Percentiles rank a stretch among this genome's conserved stretches.
These are phyloP conservation scores for Ormyrus nitidulus DNA, from an alignment of 2,888 invertebrate species.

Conservation along the genomic window DNA sequence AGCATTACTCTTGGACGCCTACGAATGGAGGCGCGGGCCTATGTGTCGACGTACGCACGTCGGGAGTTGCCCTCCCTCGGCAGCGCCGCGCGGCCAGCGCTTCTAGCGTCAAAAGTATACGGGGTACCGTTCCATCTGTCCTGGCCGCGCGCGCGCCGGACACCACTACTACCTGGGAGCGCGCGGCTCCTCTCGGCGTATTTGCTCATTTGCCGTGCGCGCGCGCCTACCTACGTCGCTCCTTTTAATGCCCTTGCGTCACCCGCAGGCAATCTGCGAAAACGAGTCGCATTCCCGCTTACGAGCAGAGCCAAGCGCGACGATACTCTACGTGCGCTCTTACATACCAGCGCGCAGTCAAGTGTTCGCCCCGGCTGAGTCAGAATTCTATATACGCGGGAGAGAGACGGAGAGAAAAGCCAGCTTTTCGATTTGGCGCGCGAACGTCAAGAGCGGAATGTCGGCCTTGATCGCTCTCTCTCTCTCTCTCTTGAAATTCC, in stretches of 20 bases:
- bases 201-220: not conserved
- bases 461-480: conserved; percentile 40
- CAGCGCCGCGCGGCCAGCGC: not conserved
- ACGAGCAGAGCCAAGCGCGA: not conserved
- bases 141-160: conserved; percentile 6
- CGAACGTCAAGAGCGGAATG: conserved; percentile 21
- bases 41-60: not conserved
- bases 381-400: too few relatives aligned
- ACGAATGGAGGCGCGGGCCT: conserved; percentile 60
- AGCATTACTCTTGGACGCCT: conserved; percentile 62
- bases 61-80: not conserved
- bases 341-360: not conserved
- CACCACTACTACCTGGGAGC: not conserved
- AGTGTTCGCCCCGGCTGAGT: not conserved
- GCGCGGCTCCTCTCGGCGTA: not conserved
- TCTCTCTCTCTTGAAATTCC: conserved; percentile 36
- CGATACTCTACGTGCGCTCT: not conserved
- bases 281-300: conserved; percentile 46
- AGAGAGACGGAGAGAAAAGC: too few relatives aligned
- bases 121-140: conserved; percentile 54
- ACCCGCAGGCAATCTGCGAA: conserved; percentile 47
- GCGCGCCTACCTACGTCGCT: not conserved
- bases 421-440: conserved; percentile 6
- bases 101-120: not conserved
- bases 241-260: conserved; percentile 25